Evolutionary conservation across 1,140 invertebrate species (phyloP).

Genomic region (Hyposmocoma kahamanoa): DNA sequence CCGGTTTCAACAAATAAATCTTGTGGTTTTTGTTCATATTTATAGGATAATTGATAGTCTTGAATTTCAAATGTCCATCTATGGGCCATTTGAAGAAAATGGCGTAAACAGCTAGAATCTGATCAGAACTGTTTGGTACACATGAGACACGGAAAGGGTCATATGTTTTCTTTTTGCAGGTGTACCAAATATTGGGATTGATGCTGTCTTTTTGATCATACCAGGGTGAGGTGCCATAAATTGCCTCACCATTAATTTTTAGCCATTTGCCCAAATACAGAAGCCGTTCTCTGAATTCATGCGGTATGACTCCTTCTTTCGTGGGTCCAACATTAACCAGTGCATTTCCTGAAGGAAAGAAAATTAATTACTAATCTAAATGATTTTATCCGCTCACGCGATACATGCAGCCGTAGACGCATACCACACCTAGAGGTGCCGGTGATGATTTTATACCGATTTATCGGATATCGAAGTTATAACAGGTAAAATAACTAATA

Average conservation of each 20-base stretch:
- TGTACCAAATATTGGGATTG: conserved; percentile 85
- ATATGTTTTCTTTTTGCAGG: conserved; percentile 62
- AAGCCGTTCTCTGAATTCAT: conserved; percentile 93
- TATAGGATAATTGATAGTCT: too few species aligned
- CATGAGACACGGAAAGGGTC: conserved; percentile 29
- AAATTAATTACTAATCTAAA: background rate
- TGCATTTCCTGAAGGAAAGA: conserved; percentile 80
- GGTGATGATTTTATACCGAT: too few species aligned
- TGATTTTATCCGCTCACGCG: too few species aligned
- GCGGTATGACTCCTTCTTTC: conserved; percentile 88
- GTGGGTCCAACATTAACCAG: conserved; percentile 94
- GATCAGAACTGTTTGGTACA: conserved; percentile 23
- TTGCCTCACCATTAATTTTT: conserved; percentile 89
- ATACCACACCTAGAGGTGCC: too few species aligned
- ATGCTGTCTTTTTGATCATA: conserved; percentile 87
- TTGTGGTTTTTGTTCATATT: too few species aligned
- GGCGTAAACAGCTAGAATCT: conserved; percentile 75
- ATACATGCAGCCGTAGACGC: too few species aligned
- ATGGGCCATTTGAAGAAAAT: conserved; percentile 80
- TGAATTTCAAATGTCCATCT: conserved; percentile 71
- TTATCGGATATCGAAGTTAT: too few species aligned
- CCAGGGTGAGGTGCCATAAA: conserved; percentile 88
- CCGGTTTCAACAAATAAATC: too few species aligned
- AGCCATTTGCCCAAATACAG: conserved; percentile 85
- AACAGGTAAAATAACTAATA: too few species aligned